Evolutionary conservation across 2,113 vertebrate species (phyloP).

Genomic region (Ophthalmolycus amberensis): DNA sequence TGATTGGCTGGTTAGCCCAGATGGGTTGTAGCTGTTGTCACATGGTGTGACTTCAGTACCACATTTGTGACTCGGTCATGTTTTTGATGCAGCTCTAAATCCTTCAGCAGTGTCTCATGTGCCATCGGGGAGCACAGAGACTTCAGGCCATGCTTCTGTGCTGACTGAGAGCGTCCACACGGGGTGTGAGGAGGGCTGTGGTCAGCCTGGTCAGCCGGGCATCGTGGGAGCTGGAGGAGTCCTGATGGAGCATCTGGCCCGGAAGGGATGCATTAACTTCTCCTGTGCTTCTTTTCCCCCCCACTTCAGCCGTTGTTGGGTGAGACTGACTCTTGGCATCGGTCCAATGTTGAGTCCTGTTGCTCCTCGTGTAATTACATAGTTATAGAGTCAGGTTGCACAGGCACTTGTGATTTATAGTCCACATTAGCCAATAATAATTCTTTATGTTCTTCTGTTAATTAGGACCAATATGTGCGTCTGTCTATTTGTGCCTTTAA

Average conservation of each 20-base stretch:
- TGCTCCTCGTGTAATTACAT: background rate
- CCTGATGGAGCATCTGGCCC: background rate
- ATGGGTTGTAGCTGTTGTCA: background rate
- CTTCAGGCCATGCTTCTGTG: background rate
- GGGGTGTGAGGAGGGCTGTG: background rate
- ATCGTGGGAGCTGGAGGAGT: background rate
- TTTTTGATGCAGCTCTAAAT: background rate
- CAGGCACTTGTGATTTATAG: background rate
- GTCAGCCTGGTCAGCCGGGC: too few relatives aligned
- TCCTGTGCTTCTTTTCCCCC: background rate
- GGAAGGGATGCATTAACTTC: background rate
- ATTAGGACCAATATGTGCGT: background rate
- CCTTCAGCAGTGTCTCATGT: background rate
- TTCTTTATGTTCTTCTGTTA: background rate
- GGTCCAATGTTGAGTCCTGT: background rate
- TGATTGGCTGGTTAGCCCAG: background rate
- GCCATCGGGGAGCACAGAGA: background rate
- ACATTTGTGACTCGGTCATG: background rate
- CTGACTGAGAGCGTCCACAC: background rate
- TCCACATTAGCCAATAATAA: background rate
- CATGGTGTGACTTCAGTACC: background rate
- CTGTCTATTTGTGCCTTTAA: background rate
- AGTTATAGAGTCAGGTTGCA: background rate
- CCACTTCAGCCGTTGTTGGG: slow-evolving; percentile 1
- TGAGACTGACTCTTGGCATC: background rate